Evolutionary conservation across 37 sponge, comb jelly and placozoan species (phyloP), one percentile per base, ranked within the genome.

Genomic region (Hexactinellida sp.): DNA sequence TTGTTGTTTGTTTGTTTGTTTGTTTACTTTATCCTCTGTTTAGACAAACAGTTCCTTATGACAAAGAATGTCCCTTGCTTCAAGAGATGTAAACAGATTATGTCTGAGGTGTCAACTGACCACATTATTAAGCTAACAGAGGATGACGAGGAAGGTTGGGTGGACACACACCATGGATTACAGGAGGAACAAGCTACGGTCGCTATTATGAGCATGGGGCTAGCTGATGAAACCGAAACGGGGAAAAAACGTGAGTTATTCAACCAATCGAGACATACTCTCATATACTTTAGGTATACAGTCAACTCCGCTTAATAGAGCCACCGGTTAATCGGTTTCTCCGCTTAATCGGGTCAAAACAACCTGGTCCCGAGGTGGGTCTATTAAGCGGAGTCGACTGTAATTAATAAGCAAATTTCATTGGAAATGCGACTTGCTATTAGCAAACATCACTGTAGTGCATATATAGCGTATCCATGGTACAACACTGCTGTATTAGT

Each of bases 31-130:
- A 7, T 25, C 36, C 55, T 55, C 82, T 63, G 76, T 63, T 23
- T 63, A 63, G 94, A 94, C 84, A 98, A 98, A 83, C 99, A 98
- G 88, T 98, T 89, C 39, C 85, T 98, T 47, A 82, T 89, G 55
- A 95, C 96, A 0, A 92, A 93, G 82, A 98, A 94, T 87, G 99
- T 98, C 0, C 99, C 99, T 0, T 98, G 99, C 86, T 98, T 94
- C 83, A 83, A 90, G 82, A 86, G 99, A 38, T 91, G 94, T 37
- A 85, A 90, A 36, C 96, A 98, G 85, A 92, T 98, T 88, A 63
- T 63, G 76, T 63, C 76, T 21, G 87, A 89, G 28, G 86, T 87
- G 24, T 84, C 82, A 5, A 95, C 93, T 39, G 99, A 95, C 86
- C 90, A 91, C 83, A 55, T 94, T 30, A 87, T 98, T 7, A 86